Evolutionary conservation across 2,888 invertebrate species (phyloP), one percentile per base, ranked within the genome.

Genomic region (Oxytorus armatus): DNA sequence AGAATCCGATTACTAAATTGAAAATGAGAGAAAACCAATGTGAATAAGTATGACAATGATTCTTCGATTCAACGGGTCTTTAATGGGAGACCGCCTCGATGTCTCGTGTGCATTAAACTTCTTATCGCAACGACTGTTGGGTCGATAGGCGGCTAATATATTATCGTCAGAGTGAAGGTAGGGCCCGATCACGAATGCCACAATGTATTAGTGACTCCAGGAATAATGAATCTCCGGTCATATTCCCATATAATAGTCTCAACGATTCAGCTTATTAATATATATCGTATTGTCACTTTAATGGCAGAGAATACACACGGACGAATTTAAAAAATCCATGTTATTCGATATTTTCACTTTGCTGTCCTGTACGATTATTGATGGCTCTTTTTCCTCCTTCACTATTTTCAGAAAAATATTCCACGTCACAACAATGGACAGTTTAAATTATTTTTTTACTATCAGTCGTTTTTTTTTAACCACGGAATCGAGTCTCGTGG

Each of bases 61-160:
- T 75, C 66, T 57, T 75, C 59, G 68, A 57, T 76, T 77, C 53
- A 47, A 65, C 36, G 42, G 55, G 33, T 14, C 49, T 42, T 70
- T 70, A 70, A 65, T 70, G 39, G 70, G 65, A n/a, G n/a, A 51
- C 53, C 53, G 16, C 44, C 77, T 65, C 21, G 36, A 25, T 65
- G 75, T 51, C 47, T 57, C 59, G 47, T 70, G 47, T 70, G 47
- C 66, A 81, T 49, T 75, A 69, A 77, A 74, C 57, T 73, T 75
- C 57, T 73, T 75, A 76, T 78, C 77, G 69, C 75, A 79, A 80
- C 63, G 77, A 77, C 72, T 42, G 36, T 33, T 21, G 8, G n/a
- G 57, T 10, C 79, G 63, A 73, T 82, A 63, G 59, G n/a, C 3
- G 21, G 29, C 18, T 57, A 63, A 61, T 42, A 14, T 16, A 49